Evolutionary conservation across 2,888 invertebrate genomes (phyloP).

Genomic region (Sialis lutaria): DNA sequence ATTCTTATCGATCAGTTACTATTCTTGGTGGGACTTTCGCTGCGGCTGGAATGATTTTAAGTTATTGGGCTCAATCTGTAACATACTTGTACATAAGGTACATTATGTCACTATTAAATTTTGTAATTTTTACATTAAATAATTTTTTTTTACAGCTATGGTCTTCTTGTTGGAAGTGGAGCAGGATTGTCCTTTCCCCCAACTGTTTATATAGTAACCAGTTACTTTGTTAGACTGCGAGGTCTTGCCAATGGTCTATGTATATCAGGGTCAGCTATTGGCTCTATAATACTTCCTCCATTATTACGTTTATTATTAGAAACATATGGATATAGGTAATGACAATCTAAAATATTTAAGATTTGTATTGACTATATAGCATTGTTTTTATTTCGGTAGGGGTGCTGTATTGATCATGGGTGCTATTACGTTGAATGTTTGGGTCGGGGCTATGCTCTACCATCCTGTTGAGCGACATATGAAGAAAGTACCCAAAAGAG

Average conservation of each 20-base stretch:
- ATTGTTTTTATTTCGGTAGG: conserved; percentile 26
- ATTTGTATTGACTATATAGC: background rate
- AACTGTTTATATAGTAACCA: conserved; percentile 77
- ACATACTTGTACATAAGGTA: conserved; percentile 62
- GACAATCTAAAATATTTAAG: conserved; percentile 3
- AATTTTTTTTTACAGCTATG: conserved; percentile 42
- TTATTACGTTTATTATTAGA: conserved; percentile 51
- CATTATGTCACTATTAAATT: background rate
- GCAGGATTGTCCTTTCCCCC: conserved; percentile 78
- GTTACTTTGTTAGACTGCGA: conserved; percentile 61
- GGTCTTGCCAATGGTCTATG: conserved; percentile 78
- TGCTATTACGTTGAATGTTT: conserved; percentile 64
- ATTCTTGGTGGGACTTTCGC: conserved; percentile 67
- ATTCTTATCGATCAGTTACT: conserved; percentile 70
- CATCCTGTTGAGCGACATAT: conserved; percentile 70
- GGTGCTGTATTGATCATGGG: conserved; percentile 69
- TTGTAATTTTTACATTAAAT: background rate
- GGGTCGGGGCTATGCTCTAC: conserved; percentile 69
- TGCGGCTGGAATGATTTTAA: conserved; percentile 68
- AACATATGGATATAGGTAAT: conserved; percentile 57
- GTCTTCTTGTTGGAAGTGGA: conserved; percentile 64
- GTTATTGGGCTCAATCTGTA: conserved; percentile 66
- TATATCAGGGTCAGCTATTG: conserved; percentile 75
- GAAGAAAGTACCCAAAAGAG: conserved; percentile 37
- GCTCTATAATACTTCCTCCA: conserved; percentile 71